Evolutionary conservation across 2,113 vertebrate species (phyloP).

Genomic region (Psilopogon haemacephalus): DNA sequence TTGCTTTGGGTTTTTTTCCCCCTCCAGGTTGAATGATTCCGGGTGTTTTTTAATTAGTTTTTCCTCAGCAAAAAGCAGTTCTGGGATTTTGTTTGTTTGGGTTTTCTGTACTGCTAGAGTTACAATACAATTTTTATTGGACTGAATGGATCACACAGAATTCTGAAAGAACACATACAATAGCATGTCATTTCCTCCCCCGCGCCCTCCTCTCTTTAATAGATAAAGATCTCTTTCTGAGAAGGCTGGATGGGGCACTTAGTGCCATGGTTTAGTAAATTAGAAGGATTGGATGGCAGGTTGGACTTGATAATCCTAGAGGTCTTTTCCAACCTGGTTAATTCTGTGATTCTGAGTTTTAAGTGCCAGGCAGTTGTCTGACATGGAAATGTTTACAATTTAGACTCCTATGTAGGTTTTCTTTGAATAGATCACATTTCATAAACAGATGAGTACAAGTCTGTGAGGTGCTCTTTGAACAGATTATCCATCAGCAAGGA

Average conservation of each 20-base stretch:
- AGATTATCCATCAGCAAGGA: accelerated
- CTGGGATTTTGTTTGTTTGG: neutral
- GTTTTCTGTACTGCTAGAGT: neutral
- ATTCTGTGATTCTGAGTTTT: neutral
- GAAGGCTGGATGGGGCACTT: no score
- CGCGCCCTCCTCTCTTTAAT: no score
- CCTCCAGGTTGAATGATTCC: neutral
- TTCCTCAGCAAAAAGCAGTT: neutral
- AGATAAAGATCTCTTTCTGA: neutral
- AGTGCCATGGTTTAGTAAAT: no score
- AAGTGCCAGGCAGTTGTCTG: neutral
- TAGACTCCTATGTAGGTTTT: neutral
- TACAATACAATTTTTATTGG: neutral
- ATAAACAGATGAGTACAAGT: accelerated
- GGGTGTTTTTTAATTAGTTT: neutral
- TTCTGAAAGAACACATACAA: neutral
- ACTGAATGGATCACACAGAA: neutral
- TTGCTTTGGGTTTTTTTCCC: neutral
- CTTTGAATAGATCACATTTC: neutral
- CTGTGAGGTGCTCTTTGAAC: neutral
- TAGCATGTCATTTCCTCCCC: neutral
- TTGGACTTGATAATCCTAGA: no score
- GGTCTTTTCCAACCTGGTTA: no score
- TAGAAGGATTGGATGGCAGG: no score
- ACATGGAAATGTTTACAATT: neutral